Base-by-base conservation (phyloP, 2,113 vertebrate species). In the Orthonyx spaldingii region DNA sequence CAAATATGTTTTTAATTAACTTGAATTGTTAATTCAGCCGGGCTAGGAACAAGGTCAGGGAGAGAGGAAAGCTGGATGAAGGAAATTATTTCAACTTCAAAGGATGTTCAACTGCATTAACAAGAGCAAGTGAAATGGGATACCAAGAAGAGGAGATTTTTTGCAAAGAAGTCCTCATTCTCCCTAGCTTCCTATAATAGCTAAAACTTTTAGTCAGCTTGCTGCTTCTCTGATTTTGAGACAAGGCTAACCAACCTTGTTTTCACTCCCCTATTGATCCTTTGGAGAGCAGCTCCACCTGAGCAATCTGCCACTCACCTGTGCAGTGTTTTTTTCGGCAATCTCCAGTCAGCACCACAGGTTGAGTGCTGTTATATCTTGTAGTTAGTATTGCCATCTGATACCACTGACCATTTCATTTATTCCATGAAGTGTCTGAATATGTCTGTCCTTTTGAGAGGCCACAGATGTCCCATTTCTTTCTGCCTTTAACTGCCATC, bases 71-170 rank as follows among this genome's bases (percentile, higher is more conserved):
- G 46, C 4, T 46, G 35, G 21, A 71, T 81, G 66, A 95, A 87
- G 41, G 56, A 92, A 87, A 93, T 87, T 70, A 91, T 91, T 95
- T 93, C 68, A 81, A 57, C 68, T 95, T 89, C 79, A 89, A 93
- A 92, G 65, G 90, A 88, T 28, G 55, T 89, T 87, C 23, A 72
- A 22, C 26, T 81, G 21, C 28, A 69, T 74, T 63, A 90, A 88
- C 37, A 91, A 42, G 23, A 75, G 57, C 21, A 94, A 83, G 39
- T 84, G 53, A 85, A 93, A 78, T 32, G 21, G 15, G 33, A 74
- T 41, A 77, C 35, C 32, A 72, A 82, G 33, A 70, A 55, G 14
- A 87, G 10, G 11, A 77, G 19, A 8, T 22, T 66, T 64, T 37
- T 64, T 74, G 16, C 49, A 92, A 46, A 87, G 20, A 50, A 78